These are phyloP conservation scores for Gnatocerus cornutus DNA, from an alignment of 2,888 invertebrate genomes.

Conservation along the genomic window DNA sequence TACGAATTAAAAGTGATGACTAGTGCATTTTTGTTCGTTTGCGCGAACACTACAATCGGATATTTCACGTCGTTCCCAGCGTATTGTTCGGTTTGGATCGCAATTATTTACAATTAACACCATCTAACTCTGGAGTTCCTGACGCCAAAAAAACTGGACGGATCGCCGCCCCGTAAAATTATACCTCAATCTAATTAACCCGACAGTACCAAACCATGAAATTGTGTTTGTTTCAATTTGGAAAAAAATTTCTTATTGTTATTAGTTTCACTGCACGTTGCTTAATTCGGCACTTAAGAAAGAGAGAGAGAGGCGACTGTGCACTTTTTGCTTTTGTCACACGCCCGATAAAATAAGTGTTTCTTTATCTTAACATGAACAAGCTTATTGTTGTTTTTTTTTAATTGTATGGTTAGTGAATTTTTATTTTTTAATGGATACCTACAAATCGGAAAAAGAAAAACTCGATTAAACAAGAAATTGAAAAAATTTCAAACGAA, in stretches of 20 bases:
- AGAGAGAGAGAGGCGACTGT: not conserved
- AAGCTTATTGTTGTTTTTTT: too few species aligned
- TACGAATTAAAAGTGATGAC: conserved; percentile 47
- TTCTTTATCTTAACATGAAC: too few species aligned
- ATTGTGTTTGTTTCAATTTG: conserved; percentile 34
- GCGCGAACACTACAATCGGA: conserved; percentile 12
- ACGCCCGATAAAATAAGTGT: not conserved
- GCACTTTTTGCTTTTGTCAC: not conserved
- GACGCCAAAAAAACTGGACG: conserved; percentile 18
- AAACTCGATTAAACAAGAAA: too few species aligned
- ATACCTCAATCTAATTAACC: conserved; percentile 36
- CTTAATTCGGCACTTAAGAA: conserved; percentile 6
- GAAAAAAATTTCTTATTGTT: conserved; percentile 27
- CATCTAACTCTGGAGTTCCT: conserved; percentile 18
- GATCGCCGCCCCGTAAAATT: conserved; percentile 27
- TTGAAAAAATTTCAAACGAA: too few species aligned
- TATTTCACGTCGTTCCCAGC: conserved; percentile 11
- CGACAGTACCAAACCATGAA: conserved; percentile 33
- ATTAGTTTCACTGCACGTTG: conserved; percentile 23
- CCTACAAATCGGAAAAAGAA: too few species aligned
- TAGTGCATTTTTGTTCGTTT: conserved; percentile 40
- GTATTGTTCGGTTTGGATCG: conserved; percentile 26
- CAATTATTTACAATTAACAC: conserved; percentile 42
- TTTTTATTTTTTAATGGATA: too few species aligned
- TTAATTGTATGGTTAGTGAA: too few species aligned